These are phyloP conservation scores for Babylonia areolata DNA, from an alignment of 1,140 invertebrate genomes.

Conservation along the genomic window DNA sequence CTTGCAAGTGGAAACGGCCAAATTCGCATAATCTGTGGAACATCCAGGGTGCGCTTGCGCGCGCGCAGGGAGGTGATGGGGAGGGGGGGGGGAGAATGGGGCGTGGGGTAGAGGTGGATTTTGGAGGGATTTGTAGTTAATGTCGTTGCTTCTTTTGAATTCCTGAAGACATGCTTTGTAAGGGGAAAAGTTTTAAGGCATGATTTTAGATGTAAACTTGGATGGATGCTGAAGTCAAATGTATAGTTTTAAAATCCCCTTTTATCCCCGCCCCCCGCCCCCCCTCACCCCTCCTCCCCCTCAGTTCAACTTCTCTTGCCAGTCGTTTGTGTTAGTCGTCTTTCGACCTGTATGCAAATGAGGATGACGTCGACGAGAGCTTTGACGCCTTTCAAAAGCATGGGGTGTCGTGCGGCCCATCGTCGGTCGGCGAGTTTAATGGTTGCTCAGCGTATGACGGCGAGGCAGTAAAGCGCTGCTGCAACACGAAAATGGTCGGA, in stretches of 20 bases:
- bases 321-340: too few relatives aligned
- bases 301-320: too few relatives aligned
- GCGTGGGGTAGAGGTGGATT: neutral
- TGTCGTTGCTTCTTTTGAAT: neutral
- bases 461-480: neutral
- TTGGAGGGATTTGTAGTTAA: neutral
- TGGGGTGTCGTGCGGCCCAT: neutral
- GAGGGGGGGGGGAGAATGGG: neutral
- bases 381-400: neutral
- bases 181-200: neutral
- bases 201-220: neutral
- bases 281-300: too few relatives aligned
- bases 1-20: conserved; percentile 27
- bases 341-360: neutral
- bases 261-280: too few relatives aligned
- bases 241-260: too few relatives aligned
- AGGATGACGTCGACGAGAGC: neutral
- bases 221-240: too few relatives aligned
- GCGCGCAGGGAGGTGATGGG: neutral
- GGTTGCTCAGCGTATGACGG: conserved; percentile 15
- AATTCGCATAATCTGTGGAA: conserved; percentile 28
- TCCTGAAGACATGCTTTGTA: too few relatives aligned
- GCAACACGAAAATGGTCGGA: neutral
- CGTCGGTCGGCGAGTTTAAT: neutral
- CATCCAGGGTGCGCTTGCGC: neutral